These are phyloP conservation scores for Alloplasta piceator DNA, from an alignment of 2,888 invertebrate genomes.

Conservation along the genomic window DNA sequence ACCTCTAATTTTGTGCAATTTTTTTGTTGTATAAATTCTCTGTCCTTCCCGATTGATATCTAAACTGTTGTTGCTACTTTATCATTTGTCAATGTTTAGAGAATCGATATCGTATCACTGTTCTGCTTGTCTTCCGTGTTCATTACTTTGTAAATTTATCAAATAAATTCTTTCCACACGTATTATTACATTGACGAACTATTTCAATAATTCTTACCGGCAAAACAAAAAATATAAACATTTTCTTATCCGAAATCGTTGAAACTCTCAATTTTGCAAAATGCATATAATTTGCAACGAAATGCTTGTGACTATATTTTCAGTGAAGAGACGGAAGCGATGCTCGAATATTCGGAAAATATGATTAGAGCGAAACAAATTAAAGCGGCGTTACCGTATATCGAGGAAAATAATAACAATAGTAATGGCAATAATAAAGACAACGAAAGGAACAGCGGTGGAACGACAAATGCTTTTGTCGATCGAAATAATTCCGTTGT, in stretches of 20 bases:
- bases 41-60: too few species aligned
- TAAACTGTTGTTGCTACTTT: too few species aligned
- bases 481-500: conserved; percentile 54
- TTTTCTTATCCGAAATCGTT: not conserved
- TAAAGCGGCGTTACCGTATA: conserved; percentile 68
- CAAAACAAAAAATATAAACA: not conserved
- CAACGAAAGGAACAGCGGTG: conserved; percentile 21
- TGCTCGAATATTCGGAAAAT: conserved; percentile 67
- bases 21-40: too few species aligned
- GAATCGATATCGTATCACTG: too few species aligned
- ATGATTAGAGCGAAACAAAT: conserved; percentile 58
- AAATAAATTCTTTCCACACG: too few species aligned
- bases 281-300: conserved; percentile 3
- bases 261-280: not conserved
- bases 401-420: conserved; percentile 71
- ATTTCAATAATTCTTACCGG: too few species aligned
- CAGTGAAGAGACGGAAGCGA: conserved; percentile 72
- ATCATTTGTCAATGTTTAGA: too few species aligned
- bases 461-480: conserved; percentile 35
- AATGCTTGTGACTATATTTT: conserved; percentile 49
- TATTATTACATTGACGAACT: too few species aligned
- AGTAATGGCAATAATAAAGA: conserved; percentile 26
- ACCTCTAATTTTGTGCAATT: too few species aligned
- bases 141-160: too few species aligned
- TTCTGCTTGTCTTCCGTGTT: too few species aligned